Percentiles rank a stretch among this genome's conserved stretches.
phyloP scores from a whole-genome alignment of 2,797 vertebrate species.

The Alosa sapidissima region DNA sequence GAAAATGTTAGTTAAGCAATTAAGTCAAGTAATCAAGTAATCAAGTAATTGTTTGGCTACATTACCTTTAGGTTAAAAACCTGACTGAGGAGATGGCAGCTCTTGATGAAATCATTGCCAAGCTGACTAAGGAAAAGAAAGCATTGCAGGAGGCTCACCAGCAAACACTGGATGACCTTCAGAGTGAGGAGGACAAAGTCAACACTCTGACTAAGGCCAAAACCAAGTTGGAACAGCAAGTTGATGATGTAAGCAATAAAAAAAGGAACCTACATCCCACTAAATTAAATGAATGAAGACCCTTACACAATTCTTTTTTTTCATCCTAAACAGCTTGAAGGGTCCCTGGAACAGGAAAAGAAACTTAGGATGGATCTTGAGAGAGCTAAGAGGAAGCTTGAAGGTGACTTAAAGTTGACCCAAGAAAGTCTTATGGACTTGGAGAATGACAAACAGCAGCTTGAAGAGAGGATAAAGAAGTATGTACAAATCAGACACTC shows the following conservation, averaged over 20 bases:
- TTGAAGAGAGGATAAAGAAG: conserved; percentile 82
- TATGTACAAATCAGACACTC: conserved; percentile 56
- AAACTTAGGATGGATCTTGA: conserved; percentile 83
- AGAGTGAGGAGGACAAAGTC: conserved; percentile 81
- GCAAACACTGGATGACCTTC: conserved; percentile 79
- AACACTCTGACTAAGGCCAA: conserved; percentile 79
- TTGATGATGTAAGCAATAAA: conserved; percentile 70
- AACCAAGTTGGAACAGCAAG: conserved; percentile 79
- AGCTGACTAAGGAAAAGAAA: conserved; percentile 81
- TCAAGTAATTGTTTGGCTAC: background rate
- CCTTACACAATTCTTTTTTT: background rate
- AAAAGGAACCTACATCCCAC: background rate
- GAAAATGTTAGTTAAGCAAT: background rate
- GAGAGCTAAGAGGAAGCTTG: conserved; percentile 78
- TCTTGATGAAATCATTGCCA: conserved; percentile 76
- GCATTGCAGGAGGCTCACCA: conserved; percentile 81
- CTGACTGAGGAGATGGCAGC: conserved; percentile 82
- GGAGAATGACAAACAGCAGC: conserved; percentile 77
- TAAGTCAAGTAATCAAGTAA: background rate
- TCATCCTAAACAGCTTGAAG: conserved; percentile 68
- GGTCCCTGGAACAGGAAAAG: conserved; percentile 83
- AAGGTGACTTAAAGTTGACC: conserved; percentile 75
- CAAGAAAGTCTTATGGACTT: conserved; percentile 83
- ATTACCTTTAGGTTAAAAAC: conserved; percentile 74
- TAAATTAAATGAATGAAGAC: background rate